A percentile compares a stretch with the other conserved stretches of the same genome.
phyloP scores from a whole-genome alignment of 2,797 vertebrate species.

The Rhabdophis nuchalis region DNA sequence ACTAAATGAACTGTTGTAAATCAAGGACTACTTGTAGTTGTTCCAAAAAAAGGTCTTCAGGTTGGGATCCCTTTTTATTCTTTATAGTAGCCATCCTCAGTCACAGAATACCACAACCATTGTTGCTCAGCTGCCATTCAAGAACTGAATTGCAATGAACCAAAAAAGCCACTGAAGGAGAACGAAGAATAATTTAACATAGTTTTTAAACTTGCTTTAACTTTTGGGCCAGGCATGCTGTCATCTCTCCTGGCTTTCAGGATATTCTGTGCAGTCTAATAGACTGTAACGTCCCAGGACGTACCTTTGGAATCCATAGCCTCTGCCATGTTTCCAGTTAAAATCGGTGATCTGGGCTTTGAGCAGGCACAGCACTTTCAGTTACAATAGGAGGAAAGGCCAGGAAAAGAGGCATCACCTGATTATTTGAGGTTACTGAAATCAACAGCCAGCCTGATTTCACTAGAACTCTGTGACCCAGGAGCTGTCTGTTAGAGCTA shows the following conservation, averaged over 20 bases:
- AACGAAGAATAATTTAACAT: not conserved
- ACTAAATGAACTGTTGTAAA: not conserved
- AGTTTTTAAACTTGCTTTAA: not conserved
- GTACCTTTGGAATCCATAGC: not conserved
- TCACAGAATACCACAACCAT: not conserved
- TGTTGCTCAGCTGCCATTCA: not conserved
- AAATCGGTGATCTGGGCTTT: not conserved
- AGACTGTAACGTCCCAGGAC: not conserved
- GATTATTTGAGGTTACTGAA: not conserved
- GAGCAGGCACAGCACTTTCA: not conserved
- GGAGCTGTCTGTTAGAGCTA: not conserved
- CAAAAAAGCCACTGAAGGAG: not conserved
- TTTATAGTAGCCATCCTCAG: not conserved
- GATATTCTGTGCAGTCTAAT: not conserved
- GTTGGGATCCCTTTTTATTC: not conserved
- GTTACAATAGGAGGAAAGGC: not conserved
- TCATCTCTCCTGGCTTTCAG: not conserved
- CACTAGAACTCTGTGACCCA: slow-evolving; percentile 1
- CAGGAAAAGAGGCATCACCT: not conserved
- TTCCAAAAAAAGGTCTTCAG: not conserved
- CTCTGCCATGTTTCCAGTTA: not conserved
- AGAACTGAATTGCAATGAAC: slow-evolving; percentile 4
- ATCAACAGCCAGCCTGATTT: not conserved
- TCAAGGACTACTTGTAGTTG: not conserved
- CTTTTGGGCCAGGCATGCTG: not conserved